Conservation (phyloP, 2,113 vertebrate species). For the Albula glossodonta region DNA sequence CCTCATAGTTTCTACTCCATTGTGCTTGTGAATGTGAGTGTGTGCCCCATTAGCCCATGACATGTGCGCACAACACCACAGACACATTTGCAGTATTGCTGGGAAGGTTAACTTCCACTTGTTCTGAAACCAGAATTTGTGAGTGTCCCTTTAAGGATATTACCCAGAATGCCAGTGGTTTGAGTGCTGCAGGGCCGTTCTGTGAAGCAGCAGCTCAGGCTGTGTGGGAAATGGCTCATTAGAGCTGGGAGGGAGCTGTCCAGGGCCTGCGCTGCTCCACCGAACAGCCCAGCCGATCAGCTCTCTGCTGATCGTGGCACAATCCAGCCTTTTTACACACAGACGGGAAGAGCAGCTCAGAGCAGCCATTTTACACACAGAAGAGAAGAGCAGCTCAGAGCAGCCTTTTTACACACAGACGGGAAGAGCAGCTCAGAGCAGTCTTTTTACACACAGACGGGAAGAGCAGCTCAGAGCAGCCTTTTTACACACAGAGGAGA, state of each 20-base stretch:
- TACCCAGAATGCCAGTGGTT: conserved; percentile 71
- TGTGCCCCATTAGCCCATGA: neutral
- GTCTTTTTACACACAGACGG: no score
- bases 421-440: no score
- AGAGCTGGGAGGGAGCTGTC: conserved; percentile 38
- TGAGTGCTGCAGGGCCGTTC: conserved; percentile 53
- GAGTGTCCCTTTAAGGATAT: conserved; percentile 69
- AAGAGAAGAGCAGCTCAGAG: no score
- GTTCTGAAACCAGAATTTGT: conserved; percentile 23
- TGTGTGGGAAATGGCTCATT: conserved; percentile 43
- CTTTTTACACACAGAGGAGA: no score
- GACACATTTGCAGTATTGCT: neutral
- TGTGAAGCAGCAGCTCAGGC: conserved; percentile 43
- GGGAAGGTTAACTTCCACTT: neutral
- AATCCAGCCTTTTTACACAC: neutral
- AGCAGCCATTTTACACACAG: no score
- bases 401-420: no score
- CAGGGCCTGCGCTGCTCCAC: neutral
- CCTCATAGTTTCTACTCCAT: neutral
- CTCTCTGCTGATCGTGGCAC: no score
- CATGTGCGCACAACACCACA: neutral
- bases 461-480: no score
- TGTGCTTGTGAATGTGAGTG: neutral
- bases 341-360: neutral
- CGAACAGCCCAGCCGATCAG: no score